Conservation (phyloP, 1,140 invertebrate genomes). For the Calliopsis andreniformis region DNA sequence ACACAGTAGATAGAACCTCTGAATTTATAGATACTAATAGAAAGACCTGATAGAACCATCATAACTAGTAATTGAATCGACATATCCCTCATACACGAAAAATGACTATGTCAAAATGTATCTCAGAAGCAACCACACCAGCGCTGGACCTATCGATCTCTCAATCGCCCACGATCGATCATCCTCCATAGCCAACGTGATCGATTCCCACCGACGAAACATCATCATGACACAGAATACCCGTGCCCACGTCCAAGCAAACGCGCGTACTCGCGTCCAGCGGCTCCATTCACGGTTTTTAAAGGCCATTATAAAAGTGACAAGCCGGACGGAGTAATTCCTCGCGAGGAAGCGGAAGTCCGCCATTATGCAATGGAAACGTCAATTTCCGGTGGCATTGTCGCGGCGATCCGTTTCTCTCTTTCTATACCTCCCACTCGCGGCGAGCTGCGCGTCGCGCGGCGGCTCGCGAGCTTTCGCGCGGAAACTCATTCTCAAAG, state of each 20-base stretch:
- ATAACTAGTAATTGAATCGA: too few relatives aligned
- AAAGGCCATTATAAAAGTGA: constrained; percentile 70
- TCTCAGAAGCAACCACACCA: too few relatives aligned
- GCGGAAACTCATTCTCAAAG: constrained; percentile 53
- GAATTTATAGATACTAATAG: too few relatives aligned
- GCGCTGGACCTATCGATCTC: too few relatives aligned
- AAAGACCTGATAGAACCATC: too few relatives aligned
- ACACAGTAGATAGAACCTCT: too few relatives aligned
- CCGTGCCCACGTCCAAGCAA: constrained; percentile 44
- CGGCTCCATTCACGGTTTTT: constrained; percentile 66
- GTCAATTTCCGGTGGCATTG: constrained; percentile 72
- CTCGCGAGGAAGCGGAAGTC: constrained; percentile 70
- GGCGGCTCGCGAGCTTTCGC: constrained; percentile 1
- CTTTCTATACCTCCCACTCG: constrained; percentile 48
- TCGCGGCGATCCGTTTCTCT: constrained; percentile 64
- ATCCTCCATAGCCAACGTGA: too few relatives aligned
- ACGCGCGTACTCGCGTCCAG: constrained; percentile 32
- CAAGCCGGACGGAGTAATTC: constrained; percentile 70
- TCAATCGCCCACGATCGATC: too few relatives aligned
- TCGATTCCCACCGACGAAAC: too few relatives aligned
- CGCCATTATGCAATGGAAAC: constrained; percentile 73
- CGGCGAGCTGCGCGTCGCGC: constrained; percentile 9
- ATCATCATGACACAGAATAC: not conserved
- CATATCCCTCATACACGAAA: too few relatives aligned
- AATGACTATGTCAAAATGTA: too few relatives aligned